These are phyloP conservation scores for Nothocercus nigrocapillus DNA, from an alignment of 2,113 vertebrate species.

Conservation along the genomic window DNA sequence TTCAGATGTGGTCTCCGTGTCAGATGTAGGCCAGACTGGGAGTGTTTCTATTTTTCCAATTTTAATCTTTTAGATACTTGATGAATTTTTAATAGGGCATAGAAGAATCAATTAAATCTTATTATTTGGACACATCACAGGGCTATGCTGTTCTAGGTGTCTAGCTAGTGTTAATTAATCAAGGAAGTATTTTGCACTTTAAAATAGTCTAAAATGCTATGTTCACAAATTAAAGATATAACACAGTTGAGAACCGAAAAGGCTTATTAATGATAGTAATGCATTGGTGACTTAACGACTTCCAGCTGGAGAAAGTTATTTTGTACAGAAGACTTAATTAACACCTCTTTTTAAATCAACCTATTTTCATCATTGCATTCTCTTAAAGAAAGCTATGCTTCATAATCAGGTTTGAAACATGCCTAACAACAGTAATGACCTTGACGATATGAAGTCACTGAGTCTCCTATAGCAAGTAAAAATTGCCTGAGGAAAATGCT, in stretches of 20 bases:
- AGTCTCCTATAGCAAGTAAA: background rate
- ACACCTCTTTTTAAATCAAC: constrained; percentile 18
- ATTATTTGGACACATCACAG: constrained; percentile 52
- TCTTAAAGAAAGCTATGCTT: background rate
- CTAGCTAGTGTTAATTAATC: constrained; percentile 53
- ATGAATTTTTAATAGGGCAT: constrained; percentile 65
- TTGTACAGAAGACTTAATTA: constrained; percentile 1
- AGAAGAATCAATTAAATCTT: constrained; percentile 68
- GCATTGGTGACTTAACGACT: background rate
- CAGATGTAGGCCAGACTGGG: constrained; percentile 32
- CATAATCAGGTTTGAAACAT: background rate
- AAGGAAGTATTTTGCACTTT: constrained; percentile 13
- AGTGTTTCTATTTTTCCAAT: constrained; percentile 27
- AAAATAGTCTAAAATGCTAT: constrained; percentile 29
- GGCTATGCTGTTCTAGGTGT: constrained; percentile 47
- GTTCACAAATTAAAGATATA: background rate
- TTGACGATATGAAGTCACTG: background rate
- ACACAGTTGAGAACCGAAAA: background rate
- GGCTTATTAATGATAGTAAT: background rate
- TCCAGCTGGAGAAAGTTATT: background rate
- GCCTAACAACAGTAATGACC: background rate
- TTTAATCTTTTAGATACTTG: constrained; percentile 58
- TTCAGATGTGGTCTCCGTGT: background rate
- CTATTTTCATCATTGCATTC: background rate
- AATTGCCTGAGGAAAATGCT: background rate